phyloP scores from a whole-genome alignment of 2,797 vertebrate species.

The Dromococcyx pavoninus region DNA sequence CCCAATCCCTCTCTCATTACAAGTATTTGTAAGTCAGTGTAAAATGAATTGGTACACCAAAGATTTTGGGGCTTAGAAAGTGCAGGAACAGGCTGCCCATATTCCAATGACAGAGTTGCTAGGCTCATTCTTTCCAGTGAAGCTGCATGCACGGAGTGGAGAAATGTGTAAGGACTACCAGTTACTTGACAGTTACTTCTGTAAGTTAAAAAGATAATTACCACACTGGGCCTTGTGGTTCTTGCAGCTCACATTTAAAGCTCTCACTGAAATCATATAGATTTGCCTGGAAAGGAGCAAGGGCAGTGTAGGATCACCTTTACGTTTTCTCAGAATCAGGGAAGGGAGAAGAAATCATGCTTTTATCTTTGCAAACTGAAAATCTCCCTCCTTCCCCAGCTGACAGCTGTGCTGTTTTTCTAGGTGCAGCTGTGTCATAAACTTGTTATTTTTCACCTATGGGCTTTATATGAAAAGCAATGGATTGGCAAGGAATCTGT shows the following conservation, averaged over 20 bases:
- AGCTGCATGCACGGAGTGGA: background rate
- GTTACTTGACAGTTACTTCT: conserved; percentile 33
- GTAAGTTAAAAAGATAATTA: conserved; percentile 25
- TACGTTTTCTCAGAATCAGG: background rate
- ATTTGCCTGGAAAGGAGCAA: background rate
- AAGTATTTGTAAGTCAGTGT: background rate
- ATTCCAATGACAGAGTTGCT: background rate
- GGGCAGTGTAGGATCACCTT: background rate
- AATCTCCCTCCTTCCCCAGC: background rate
- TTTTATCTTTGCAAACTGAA: background rate
- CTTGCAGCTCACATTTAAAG: background rate
- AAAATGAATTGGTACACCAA: background rate
- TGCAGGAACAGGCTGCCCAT: background rate
- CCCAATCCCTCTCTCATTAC: background rate
- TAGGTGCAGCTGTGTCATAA: background rate
- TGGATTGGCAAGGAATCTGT: background rate
- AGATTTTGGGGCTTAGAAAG: background rate
- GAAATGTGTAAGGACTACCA: conserved; percentile 48
- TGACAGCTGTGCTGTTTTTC: background rate
- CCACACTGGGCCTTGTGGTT: rapidly evolving
- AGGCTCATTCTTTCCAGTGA: conserved; percentile 17
- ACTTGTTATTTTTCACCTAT: background rate
- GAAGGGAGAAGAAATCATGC: background rate
- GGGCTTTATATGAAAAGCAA: background rate
- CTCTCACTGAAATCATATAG: background rate